Percentiles rank a stretch among this genome's conserved stretches.
Evolutionary conservation across 1,140 invertebrate species (phyloP).

Genomic region (Drosophila bifasciata): DNA sequence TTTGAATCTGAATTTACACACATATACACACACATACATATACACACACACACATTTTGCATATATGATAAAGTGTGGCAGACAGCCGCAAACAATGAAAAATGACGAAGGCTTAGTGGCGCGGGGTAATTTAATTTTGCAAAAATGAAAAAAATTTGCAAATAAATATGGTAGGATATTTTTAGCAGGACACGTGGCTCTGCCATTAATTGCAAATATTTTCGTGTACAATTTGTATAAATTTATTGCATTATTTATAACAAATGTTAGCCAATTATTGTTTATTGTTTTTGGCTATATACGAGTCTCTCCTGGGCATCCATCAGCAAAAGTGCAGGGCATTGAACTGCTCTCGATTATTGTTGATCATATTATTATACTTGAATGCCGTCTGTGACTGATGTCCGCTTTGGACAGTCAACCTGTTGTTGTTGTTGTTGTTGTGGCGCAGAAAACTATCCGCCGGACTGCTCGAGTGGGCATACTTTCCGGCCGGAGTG

Average conservation of each 20-base stretch:
- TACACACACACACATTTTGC: slow-evolving; percentile 45
- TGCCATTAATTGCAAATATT: slow-evolving; percentile 63
- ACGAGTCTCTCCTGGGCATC: not conserved
- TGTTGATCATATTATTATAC: slow-evolving; percentile 78
- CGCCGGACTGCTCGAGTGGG: slow-evolving; percentile 63
- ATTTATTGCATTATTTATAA: slow-evolving; percentile 56
- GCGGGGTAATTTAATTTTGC: slow-evolving; percentile 65
- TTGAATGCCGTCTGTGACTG: slow-evolving; percentile 50
- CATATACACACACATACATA: slow-evolving; percentile 10
- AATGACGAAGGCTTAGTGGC: slow-evolving; percentile 62
- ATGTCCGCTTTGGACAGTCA: slow-evolving; percentile 36
- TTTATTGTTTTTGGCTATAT: too few species aligned
- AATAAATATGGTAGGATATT: slow-evolving; percentile 32
- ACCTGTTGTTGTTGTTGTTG: slow-evolving; percentile 3
- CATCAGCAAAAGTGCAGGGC: slow-evolving; percentile 74
- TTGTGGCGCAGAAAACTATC: slow-evolving; percentile 53
- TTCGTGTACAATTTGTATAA: slow-evolving; percentile 45
- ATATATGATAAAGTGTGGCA: slow-evolving; percentile 74
- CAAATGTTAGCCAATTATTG: slow-evolving; percentile 9
- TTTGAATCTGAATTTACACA: slow-evolving; percentile 19
- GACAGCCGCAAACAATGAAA: slow-evolving; percentile 82
- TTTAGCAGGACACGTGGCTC: slow-evolving; percentile 61
- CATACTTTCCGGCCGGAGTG: slow-evolving; percentile 55
- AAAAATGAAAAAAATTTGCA: slow-evolving; percentile 30
- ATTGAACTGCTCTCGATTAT: slow-evolving; percentile 79